Conservation (phyloP, 2,797 vertebrate genomes). For the Todus mexicanus region DNA sequence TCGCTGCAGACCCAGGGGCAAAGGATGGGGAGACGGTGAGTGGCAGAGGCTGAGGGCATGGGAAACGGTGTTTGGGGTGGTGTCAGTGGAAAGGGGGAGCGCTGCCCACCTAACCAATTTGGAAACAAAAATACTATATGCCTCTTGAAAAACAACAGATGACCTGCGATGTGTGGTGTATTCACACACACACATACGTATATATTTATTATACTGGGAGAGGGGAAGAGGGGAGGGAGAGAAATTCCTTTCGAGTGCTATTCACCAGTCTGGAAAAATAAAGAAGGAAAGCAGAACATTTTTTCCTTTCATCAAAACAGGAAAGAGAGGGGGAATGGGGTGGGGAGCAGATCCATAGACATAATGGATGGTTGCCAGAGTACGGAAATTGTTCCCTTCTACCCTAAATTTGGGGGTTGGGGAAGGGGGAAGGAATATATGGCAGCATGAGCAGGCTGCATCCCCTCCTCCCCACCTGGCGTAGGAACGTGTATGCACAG, state of each 20-base stretch:
- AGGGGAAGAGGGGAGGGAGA: slow-evolving; percentile 45
- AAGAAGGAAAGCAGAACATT: slow-evolving; percentile 79
- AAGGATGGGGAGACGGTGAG: slow-evolving; percentile 63
- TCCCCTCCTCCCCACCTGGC: background rate
- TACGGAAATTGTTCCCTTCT: slow-evolving; percentile 54
- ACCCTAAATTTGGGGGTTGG: slow-evolving; percentile 25
- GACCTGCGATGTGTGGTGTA: slow-evolving; percentile 47
- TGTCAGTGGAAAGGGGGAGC: slow-evolving; percentile 43
- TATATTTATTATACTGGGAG: slow-evolving; percentile 49
- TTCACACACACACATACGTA: background rate
- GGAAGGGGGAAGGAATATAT: background rate
- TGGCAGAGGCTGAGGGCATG: slow-evolving; percentile 23
- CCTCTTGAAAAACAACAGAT: slow-evolving; percentile 68
- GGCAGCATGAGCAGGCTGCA: background rate
- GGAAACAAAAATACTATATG: slow-evolving; percentile 66
- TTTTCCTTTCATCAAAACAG: slow-evolving; percentile 82
- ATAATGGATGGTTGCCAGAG: slow-evolving; percentile 56
- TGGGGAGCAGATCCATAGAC: slow-evolving; percentile 55
- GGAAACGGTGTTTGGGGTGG: slow-evolving; percentile 54
- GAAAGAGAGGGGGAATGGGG: slow-evolving; percentile 73
- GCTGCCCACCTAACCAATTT: slow-evolving; percentile 42
- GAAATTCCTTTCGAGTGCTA: slow-evolving; percentile 75
- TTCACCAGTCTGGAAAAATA: slow-evolving; percentile 81
- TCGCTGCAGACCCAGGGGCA: background rate
- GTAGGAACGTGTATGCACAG: background rate